Conservation (phyloP, 2,113 vertebrate species). For the Calidris pugnax region DNA sequence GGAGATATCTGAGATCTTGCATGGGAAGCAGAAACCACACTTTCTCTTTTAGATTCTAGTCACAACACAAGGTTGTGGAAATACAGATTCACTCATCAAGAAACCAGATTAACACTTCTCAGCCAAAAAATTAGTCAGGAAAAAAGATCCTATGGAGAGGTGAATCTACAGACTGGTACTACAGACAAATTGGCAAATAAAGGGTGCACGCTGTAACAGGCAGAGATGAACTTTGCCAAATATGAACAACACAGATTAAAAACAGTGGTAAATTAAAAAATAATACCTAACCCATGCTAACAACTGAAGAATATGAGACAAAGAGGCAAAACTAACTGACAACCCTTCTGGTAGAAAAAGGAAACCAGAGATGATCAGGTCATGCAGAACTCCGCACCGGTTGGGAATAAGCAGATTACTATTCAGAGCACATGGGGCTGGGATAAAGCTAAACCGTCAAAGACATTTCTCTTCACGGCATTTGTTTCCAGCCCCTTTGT, state of each 20-base stretch:
- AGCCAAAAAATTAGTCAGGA: neutral
- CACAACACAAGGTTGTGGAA: neutral
- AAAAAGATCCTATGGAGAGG: neutral
- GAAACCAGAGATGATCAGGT: neutral
- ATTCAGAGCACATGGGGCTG: conserved; percentile 22
- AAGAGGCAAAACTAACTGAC: neutral
- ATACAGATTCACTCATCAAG: neutral
- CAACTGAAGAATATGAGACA: neutral
- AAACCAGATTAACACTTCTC: neutral
- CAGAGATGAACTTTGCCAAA: neutral
- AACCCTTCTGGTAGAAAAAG: neutral
- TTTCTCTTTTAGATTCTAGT: neutral
- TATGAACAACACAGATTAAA: neutral
- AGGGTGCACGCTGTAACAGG: fast-evolving
- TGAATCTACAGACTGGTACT: neutral
- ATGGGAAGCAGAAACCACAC: neutral
- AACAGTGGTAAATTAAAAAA: neutral
- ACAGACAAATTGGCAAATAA: neutral
- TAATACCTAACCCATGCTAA: neutral
- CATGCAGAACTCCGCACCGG: neutral
- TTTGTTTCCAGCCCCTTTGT: conserved; percentile 21
- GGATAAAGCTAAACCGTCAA: conserved; percentile 13
- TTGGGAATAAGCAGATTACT: conserved; percentile 4
- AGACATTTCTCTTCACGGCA: neutral
- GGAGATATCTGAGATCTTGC: neutral